Evolutionary conservation across 2,113 vertebrate genomes (phyloP), one percentile per base, ranked within the genome.

Genomic region (Odontophorus gujanensis): DNA sequence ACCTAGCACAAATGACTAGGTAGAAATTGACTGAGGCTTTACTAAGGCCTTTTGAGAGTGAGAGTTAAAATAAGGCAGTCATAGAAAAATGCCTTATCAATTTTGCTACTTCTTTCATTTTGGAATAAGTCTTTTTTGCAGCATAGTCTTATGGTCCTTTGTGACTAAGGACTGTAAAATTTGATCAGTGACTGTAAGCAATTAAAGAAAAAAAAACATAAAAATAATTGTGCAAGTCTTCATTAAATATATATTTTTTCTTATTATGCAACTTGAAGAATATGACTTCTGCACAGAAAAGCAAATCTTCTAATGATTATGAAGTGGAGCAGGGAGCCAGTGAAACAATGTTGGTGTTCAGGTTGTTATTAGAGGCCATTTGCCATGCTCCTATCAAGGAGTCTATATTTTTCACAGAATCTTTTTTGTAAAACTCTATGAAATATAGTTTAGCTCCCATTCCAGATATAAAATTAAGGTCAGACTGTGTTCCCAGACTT

Each of bases 61-160:
- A 47, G 77, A 68, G 85, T 66, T 74, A 3, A 80, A 83, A 32
- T 83, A 77, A 73, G 36, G 6, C 11, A n/a, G 30, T 28, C 47
- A 42, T 22, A 84, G 59, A 81, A 90, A 71, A 86, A 81, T 45
- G 7, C 43, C 76, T 36, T 45, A 21, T 8, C 13, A 5, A 61
- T 86, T 92, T 80, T 90, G 30, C n/a, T 21, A 50, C 34, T 74
- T 68, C 47, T 93, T 88, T 83, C 7, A 4, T 73, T 92, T 85
- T 58, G 53, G 76, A 93, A 79, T 13, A n/a, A 80, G 36, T 77
- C 82, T 87, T 92, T 76, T 83, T 75, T 95, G 30, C 30, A 85
- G 76, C 72, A 42, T 58, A 50, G 88, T 55, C 40, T 73, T 66
- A 30, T 90, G 82, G 30, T 92, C 45, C 68, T 94, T 90, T 93